phyloP scores from a whole-genome alignment of 2,797 vertebrate species.

The Cyprinella venusta region DNA sequence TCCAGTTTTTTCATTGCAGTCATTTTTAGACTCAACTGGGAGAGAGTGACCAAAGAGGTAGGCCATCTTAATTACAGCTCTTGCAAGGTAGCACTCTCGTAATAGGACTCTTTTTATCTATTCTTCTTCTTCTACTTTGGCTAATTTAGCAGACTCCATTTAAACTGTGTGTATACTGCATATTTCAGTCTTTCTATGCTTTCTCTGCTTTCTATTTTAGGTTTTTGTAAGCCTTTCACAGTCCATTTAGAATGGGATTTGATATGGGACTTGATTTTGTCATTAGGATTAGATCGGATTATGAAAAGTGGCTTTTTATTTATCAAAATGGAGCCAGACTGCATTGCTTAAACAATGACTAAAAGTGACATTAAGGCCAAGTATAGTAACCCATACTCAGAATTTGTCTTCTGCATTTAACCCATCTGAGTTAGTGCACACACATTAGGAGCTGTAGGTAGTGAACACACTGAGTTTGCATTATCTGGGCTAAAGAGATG shows the following conservation, averaged over 20 bases:
- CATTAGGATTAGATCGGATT: background rate
- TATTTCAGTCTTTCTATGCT: background rate
- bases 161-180: background rate
- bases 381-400: too few species aligned
- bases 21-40: slow-evolving; percentile 83
- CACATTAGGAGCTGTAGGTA: too few species aligned
- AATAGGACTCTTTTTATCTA: background rate
- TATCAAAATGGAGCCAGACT: background rate
- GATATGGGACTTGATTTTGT: background rate
- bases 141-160: background rate
- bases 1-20: slow-evolving; percentile 79
- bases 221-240: background rate
- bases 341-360: background rate
- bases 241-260: background rate
- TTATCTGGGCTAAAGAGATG: too few species aligned
- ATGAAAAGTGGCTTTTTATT: background rate
- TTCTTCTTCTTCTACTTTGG: background rate
- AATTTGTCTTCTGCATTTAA: too few species aligned
- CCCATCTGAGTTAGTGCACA: too few species aligned
- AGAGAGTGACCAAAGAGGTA: slow-evolving; percentile 81
- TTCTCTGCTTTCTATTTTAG: background rate
- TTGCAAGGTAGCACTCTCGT: slow-evolving; percentile 2
- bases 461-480: too few species aligned
- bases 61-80: background rate
- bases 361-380: background rate